Evolutionary conservation across 2,797 vertebrate genomes (phyloP), one percentile per base, ranked within the genome.

Genomic region (Gymnocypris eckloni): DNA sequence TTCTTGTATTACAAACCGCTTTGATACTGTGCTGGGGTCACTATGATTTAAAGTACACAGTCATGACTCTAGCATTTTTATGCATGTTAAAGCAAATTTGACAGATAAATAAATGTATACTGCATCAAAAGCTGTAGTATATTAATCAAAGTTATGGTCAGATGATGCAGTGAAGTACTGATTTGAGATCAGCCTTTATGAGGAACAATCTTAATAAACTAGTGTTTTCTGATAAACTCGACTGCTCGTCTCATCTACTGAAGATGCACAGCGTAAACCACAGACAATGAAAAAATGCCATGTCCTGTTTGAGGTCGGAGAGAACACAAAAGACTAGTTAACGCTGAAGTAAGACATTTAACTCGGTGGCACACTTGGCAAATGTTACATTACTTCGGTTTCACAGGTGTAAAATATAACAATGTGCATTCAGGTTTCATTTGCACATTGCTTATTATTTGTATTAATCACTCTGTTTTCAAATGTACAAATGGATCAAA

Each of bases 261-360:
- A 37, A 66, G 2, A 6, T 9, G 8, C 61, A 15, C n/a, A 13
- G 18, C 11, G 0, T 67, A 33, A 80, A 80, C 16, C 43, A 22
- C 16, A 22, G 43, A 54, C 6, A 25, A 67, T 67, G 33, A 25
- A 9, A 66, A 22, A 13, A 28, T 4, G 33, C 13, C 59, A 66
- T 80, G 61, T 80, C 61, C 41, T 80, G 78, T 80, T 50, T 67
- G 78, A 10, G 59, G 52, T 33, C 5, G 9, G 5, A 45, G 59
- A 45, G 59, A 79, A 54, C 18, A 73, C n/a, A n/a, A 18, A 11
- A 2, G 11, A 1, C 2, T 13, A 22, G 16, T 22, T 22, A 6
- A 45, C 2, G 2, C 4, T 79, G 13, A 28, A 79, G 56, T 64
- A 15, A 45, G 22, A 64, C 16, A 15, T 28, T 15, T 2, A 59